phyloP scores from a whole-genome alignment of 2,888 invertebrate genomes.

The Merodon equestris region DNA sequence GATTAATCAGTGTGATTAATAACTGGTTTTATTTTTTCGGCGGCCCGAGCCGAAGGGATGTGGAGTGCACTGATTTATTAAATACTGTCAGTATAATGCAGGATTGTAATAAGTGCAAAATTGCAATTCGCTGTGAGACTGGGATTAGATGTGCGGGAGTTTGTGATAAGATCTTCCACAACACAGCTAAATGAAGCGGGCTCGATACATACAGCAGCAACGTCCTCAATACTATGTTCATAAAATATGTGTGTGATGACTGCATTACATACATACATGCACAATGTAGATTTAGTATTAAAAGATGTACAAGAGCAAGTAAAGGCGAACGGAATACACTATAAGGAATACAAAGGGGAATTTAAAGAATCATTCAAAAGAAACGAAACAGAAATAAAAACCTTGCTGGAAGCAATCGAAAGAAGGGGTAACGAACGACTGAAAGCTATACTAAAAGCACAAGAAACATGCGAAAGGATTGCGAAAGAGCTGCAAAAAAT shows the following conservation, averaged over 20 bases:
- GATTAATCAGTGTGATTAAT: too few species aligned
- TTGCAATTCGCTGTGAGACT: conserved; percentile 6
- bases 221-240: too few species aligned
- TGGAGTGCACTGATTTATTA: too few species aligned
- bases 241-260: conserved; percentile 4
- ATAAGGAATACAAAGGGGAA: neutral
- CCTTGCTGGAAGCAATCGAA: neutral
- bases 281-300: neutral
- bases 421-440: neutral
- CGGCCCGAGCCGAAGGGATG: too few species aligned
- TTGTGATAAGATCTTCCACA: too few species aligned
- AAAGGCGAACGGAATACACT: neutral
- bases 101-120: conserved; percentile 16
- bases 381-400: too few species aligned
- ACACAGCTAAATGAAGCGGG: too few species aligned
- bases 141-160: conserved; percentile 11
- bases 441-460: neutral
- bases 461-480: neutral
- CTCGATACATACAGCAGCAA: too few species aligned
- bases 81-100: neutral
- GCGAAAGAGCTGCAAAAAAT: neutral
- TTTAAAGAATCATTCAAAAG: neutral
- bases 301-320: neutral
- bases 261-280: too few species aligned
- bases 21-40: too few species aligned